Evolutionary conservation across 2,888 invertebrate genomes (phyloP).

Genomic region (Lasioglossum vierecki): DNA sequence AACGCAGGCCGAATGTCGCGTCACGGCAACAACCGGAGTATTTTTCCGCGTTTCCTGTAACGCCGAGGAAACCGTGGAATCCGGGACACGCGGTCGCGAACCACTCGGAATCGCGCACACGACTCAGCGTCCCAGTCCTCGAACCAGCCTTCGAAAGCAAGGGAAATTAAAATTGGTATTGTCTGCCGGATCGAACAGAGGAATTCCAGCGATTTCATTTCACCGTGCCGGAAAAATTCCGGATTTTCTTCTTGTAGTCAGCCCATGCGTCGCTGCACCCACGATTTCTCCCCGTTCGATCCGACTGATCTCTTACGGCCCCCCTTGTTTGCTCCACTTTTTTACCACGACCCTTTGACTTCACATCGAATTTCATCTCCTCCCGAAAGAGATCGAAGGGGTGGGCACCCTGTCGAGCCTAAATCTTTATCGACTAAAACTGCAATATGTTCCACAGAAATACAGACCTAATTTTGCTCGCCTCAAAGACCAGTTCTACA

Average conservation of each 20-base stretch:
- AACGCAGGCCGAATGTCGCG: neutral
- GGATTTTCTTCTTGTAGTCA: neutral
- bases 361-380: neutral
- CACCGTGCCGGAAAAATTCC: neutral
- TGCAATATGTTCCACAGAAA: neutral
- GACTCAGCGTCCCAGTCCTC: neutral
- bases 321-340: neutral
- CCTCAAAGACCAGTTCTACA: neutral
- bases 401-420: neutral
- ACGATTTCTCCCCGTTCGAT: neutral
- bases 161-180: conserved; percentile 45
- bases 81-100: conserved; percentile 3
- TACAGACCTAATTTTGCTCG: neutral
- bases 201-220: conserved; percentile 43
- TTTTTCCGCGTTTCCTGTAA: conserved; percentile 11
- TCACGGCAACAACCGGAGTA: neutral
- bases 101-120: neutral
- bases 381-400: too few relatives aligned
- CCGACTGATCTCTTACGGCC: neutral
- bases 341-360: neutral
- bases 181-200: conserved; percentile 3
- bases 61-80: neutral
- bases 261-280: neutral
- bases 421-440: neutral
- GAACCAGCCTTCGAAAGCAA: neutral